Evolutionary conservation across 2,888 invertebrate species (phyloP).

Genomic region (Nomada lathburiana): DNA sequence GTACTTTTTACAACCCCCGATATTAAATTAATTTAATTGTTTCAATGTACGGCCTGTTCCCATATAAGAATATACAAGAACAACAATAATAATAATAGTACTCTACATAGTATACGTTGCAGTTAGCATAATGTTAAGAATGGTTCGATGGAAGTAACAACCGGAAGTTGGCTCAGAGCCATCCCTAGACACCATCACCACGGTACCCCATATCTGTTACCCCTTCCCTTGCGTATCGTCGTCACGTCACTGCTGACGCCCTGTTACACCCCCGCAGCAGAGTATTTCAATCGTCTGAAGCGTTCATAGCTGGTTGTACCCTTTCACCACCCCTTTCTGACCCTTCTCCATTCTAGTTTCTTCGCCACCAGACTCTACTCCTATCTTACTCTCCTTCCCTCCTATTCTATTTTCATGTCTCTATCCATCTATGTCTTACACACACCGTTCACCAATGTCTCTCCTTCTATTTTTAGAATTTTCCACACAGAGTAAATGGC

Average conservation of each 20-base stretch:
- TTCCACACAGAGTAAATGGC: constrained; percentile 53
- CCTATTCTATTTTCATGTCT: not conserved
- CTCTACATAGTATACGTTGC: too few relatives aligned
- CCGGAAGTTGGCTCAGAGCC: constrained; percentile 15
- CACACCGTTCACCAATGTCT: constrained; percentile 15
- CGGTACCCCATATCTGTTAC: constrained; percentile 38
- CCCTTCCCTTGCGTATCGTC: constrained; percentile 35
- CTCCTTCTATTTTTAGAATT: constrained; percentile 66
- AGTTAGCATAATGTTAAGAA: too few relatives aligned
- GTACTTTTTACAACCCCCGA: too few relatives aligned
- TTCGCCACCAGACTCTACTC: constrained; percentile 40
- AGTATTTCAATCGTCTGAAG: constrained; percentile 55
- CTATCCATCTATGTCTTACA: constrained; percentile 20
- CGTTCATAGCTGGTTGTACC: constrained; percentile 14
- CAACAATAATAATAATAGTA: too few relatives aligned
- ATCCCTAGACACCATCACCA: constrained; percentile 22
- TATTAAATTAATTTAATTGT: too few relatives aligned
- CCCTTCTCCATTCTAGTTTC: constrained; percentile 44
- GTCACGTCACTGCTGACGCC: constrained; percentile 60
- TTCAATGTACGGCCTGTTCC: too few relatives aligned
- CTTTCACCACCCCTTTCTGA: constrained; percentile 29
- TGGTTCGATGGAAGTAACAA: too few relatives aligned
- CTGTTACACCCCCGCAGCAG: constrained; percentile 49
- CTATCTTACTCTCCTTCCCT: constrained; percentile 14
- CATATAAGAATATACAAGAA: too few relatives aligned